Evolutionary conservation across 2,888 invertebrate genomes (phyloP), one percentile per base, ranked within the genome.

Genomic region (Eupithecia vulgata): DNA sequence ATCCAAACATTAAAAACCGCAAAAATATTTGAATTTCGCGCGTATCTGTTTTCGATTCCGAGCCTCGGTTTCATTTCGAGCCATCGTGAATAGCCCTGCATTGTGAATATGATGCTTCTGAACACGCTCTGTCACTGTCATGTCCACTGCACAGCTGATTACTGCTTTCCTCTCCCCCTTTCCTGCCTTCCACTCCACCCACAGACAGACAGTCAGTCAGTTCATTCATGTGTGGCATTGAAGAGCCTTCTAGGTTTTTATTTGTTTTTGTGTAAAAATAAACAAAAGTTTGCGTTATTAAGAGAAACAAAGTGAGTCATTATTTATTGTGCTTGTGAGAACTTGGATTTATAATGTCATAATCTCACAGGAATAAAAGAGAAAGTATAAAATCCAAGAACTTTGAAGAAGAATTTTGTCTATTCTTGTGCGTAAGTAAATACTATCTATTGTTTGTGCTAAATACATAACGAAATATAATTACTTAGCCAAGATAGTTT

Each of bases 181-280:
- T 48, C 52, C 52, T 8, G 3, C n/a, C n/a, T n/a, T n/a, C n/a
- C n/a, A n/a, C n/a, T n/a, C n/a, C n/a, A n/a, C n/a, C n/a, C n/a
- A n/a, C n/a, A n/a, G n/a, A n/a, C n/a, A n/a, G n/a, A n/a, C n/a
- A n/a, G n/a, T n/a, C 30, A 30, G 40, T 40, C 40, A 40, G 48
- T 21, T 52, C 10, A 52, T 8, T 52, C 21, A 21, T 52, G 6
- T 25, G 12, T 25, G 48, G 10, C 3, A 52, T 1, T n/a, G 21
- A n/a, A 52, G 48, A 45, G 37, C 37, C 13, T 7, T 10, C 25
- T 57, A 5, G 25, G 5, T 13, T 25, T 57, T 57, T 57, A 57
- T 57, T 52, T 57, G 57, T 57, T 57, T 57, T 57, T 57, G 13
- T 57, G 25, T 12, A 25, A 57, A 57, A 57, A 52, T 52, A 57